Evolutionary conservation across 2,113 vertebrate genomes (phyloP).

Genomic region (Glaucomys volans): DNA sequence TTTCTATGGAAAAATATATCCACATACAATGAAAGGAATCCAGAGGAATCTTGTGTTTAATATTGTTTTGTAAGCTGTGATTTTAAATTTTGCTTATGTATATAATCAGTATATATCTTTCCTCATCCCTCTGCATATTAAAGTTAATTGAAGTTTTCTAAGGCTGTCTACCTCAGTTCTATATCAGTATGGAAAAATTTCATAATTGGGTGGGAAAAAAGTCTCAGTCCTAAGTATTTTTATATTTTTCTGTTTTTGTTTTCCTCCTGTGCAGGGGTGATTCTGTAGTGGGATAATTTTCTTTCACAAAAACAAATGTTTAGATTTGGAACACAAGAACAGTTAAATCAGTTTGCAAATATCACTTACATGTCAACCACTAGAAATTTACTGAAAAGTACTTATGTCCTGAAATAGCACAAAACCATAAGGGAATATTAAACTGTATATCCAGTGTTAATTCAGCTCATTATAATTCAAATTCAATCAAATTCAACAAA

Average conservation of each 20-base stretch:
- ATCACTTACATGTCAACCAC: not conserved
- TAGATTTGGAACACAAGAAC: conserved; percentile 15
- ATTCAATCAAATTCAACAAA: not conserved
- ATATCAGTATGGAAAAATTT: not conserved
- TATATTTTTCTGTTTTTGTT: not conserved
- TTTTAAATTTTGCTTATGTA: not conserved
- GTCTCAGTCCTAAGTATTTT: no score
- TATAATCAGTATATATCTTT: not conserved
- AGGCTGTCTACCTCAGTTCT: not conserved
- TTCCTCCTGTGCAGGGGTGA: not conserved
- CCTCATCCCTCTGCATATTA: not conserved
- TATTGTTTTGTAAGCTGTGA: not conserved
- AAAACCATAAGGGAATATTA: not conserved
- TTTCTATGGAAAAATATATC: not conserved
- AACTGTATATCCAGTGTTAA: not conserved
- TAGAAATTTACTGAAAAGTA: not conserved
- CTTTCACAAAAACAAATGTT: conserved; percentile 4
- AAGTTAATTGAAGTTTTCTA: not conserved
- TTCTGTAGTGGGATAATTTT: not conserved
- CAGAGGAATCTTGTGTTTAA: not conserved
- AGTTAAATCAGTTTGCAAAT: conserved; percentile 20
- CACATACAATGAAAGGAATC: not conserved
- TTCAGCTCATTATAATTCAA: not conserved
- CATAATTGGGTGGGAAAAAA: not conserved
- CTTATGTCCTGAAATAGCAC: not conserved